Evolutionary conservation across 2,888 invertebrate genomes (phyloP), one percentile per base, ranked within the genome.

Genomic region (Synanthedon tipuliformis): DNA sequence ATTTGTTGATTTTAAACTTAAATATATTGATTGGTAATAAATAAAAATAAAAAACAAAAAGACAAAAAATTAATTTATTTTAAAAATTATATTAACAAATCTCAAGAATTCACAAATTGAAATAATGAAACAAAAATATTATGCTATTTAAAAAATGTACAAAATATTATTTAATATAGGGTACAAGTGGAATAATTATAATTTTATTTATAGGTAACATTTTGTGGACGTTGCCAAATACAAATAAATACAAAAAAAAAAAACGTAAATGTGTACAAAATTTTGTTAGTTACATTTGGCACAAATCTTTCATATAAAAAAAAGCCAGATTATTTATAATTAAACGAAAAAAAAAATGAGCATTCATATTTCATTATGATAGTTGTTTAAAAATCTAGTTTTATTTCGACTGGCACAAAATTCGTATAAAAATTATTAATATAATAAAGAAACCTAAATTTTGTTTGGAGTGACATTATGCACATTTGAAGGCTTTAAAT

Each of bases 361-460:
- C 80, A 78, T 75, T 75, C 63, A 63, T 27, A 41, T 52, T 67
- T 63, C 64, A 59, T 68, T 67, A 67, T 58, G 55, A 57, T 61
- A 50, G 52, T 51, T 54, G 57, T 59, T 54, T 53, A 51, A 53
- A 56, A 56, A 52, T 56, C 54, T 59, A 59, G 40, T 54, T 56
- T 56, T 54, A 54, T 51, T 15, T n/a, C 49, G 83, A 83, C 84
- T 84, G 83, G 83, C 84, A 84, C 82, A 81, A 77, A 75, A 81
- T 80, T 81, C 81, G 70, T 79, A 76, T 57, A 70, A 70, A 68
- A 56, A 52, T 49, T 53, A 50, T 45, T 40, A 12, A 41, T 52
- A 50, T 41, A 15, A 41, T 16, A 41, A 53, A 49, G 50, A 41
- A 48, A 53, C 41, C 15, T 41, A 40, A 50, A 41, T 52, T 50